Evolutionary conservation across 2,888 invertebrate species (phyloP), one percentile per base, ranked within the genome.

Genomic region (Phalera bucephala): DNA sequence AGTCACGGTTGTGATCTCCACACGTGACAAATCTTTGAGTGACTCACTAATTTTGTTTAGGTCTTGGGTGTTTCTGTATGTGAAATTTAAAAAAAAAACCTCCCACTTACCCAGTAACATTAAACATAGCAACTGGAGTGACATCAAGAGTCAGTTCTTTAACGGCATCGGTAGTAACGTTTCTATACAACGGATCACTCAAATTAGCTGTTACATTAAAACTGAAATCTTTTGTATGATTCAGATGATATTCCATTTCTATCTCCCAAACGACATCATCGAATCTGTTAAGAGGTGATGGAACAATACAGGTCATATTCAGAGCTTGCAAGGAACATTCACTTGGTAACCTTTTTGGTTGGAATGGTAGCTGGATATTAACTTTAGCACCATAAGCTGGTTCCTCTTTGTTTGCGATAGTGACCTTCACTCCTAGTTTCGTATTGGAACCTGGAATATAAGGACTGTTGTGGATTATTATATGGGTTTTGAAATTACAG

Each of bases 341-440:
- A 9, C 66, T 70, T 2, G 82, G 87, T 0, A 87, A 64, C 34
- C 87, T 64, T 40, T 72, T 73, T 0, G 83, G 83, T 11, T 64
- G 58, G 12, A 71, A 56, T 1, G 87, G 83, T 1, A 88, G 44
- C 0, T 57, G 54, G 1, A 89, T 49, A 4, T 72, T 60, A 0
- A 86, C 72, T 43, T 65, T 75, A 0, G 81, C 80, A 5, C 79
- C 84, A 22, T 80, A 87, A 0, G 85, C 85, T n/a, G 89, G 86
- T 48, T 89, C 89, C 34, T 75, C 80, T 33, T 53, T 63, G 33
- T 89, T 86, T 0, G 64, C 9, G 0, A 87, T 64, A 1, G 53
- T 75, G 0, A 90, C 59, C 36, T 54, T 73, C 5, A 72, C 70
- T 2, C 86, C 86, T 0, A 89, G 55, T 28, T 55, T 69, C n/a